Percentiles rank a stretch among this genome's conserved stretches.
Evolutionary conservation across 2,888 invertebrate genomes (phyloP).

Genomic region (Carcina quercana): DNA sequence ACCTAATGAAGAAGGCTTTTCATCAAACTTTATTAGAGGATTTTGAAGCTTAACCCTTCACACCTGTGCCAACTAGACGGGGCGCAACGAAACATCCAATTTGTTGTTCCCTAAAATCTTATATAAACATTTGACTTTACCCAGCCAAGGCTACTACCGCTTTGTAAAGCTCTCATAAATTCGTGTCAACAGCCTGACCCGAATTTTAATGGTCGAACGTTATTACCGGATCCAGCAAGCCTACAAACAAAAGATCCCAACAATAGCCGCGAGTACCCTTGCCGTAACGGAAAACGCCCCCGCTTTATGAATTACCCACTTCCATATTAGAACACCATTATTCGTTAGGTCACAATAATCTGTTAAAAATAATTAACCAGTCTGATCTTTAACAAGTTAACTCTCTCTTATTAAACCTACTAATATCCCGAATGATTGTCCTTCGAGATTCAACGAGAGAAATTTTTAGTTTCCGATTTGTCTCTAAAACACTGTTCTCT

Average conservation of each 20-base stretch:
- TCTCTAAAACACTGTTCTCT: too few species aligned
- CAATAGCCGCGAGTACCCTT: conserved; percentile 39
- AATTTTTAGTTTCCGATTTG: too few species aligned
- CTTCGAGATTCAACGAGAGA: too few species aligned
- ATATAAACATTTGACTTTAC: conserved; percentile 22
- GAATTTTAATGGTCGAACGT: conserved; percentile 61
- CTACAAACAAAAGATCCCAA: conserved; percentile 57
- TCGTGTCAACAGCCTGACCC: conserved; percentile 64
- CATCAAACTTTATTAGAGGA: too few species aligned
- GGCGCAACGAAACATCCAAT: too few species aligned
- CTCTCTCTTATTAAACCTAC: conserved; percentile 6
- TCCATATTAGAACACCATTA: conserved; percentile 2
- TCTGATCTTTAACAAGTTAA: too few species aligned
- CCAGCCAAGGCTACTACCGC: conserved; percentile 41
- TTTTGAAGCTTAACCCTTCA: too few species aligned
- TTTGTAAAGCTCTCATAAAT: conserved; percentile 58
- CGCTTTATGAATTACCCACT: conserved; percentile 6
- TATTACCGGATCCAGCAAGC: conserved; percentile 52
- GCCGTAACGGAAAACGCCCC: conserved; percentile 8
- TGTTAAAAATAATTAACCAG: too few species aligned
- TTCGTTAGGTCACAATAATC: too few species aligned
- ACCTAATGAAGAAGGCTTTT: too few species aligned
- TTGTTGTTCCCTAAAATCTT: conserved; percentile 15
- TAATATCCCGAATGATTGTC: too few species aligned
- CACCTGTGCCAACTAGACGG: too few species aligned